Evolutionary conservation across 2,113 vertebrate genomes (phyloP).

Genomic region (Corvus hawaiiensis): DNA sequence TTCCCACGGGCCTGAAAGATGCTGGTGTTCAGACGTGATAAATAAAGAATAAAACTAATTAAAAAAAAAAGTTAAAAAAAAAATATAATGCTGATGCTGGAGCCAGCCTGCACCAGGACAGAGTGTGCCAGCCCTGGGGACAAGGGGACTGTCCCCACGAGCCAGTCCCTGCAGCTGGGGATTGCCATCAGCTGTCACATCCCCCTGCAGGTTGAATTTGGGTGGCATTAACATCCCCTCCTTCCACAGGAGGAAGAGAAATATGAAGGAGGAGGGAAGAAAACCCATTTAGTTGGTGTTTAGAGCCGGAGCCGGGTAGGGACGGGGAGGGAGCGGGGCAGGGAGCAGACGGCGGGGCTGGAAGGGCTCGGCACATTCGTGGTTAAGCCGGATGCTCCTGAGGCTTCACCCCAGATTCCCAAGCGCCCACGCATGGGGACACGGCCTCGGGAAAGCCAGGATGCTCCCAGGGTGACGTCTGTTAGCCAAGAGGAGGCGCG

Average conservation of each 20-base stretch:
- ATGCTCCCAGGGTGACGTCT: not conserved
- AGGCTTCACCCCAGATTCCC: not conserved
- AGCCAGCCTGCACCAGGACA: not conserved
- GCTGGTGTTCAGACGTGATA: not conserved
- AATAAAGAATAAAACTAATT: not conserved
- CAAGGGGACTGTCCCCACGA: not conserved
- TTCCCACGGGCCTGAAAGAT: not conserved
- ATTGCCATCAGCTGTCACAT: not conserved
- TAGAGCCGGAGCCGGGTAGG: accelerated
- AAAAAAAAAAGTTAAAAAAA: not conserved
- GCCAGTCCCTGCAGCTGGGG: not conserved
- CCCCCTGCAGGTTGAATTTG: not conserved
- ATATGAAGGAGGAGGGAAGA: not conserved
- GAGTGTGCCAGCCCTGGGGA: not conserved
- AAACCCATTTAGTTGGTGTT: not conserved
- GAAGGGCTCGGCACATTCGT: accelerated
- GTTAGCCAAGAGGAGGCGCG: not conserved
- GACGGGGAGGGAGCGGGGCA: not conserved
- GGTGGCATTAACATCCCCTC: not conserved
- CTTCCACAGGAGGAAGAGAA: not conserved
- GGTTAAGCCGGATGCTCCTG: not conserved
- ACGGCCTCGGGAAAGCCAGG: not conserved
- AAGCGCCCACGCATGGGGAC: not conserved
- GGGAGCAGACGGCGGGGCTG: not conserved
- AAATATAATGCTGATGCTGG: not conserved